Evolutionary conservation across 2,113 vertebrate genomes (phyloP), one percentile per base, ranked within the genome.

Genomic region (Scatophagus argus): DNA sequence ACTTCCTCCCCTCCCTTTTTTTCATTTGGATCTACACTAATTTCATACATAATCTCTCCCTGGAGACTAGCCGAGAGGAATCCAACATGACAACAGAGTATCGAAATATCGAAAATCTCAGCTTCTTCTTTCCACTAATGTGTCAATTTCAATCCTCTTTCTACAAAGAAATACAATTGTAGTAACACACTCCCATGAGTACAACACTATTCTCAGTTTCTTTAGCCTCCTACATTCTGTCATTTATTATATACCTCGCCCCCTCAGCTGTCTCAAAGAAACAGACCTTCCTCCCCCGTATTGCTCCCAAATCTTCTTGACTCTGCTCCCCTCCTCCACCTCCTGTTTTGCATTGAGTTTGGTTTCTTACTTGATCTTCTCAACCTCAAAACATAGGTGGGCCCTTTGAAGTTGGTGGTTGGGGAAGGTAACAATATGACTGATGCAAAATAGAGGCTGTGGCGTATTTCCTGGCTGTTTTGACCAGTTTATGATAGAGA

Each of bases 211-310:
- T 83, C 60, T 46, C 14, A 11, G 60, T 44, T 21, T 41, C 62
- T 44, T 27, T 3, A 9, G 29, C 79, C 55, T 16, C 46, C 31
- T 41, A 29, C 75, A 19, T 10, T 38, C 31, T 55, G 73, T 71
- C 66, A 72, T 62, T 69, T 80, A 73, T 58, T 56, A 36, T 83
- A 70, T 65, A 67, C 44, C 25, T 85, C 72, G 46, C 76, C 83
- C 86, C 80, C 73, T 85, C 59, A 74, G 63, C 47, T 39, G 66
- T 83, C 79, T 82, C 77, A 31, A 60, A 77, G 79, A 68, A 73
- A 63, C 31, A 44, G 65, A 59, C 71, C 79, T 64, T 75, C 69
- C 67, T 81, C 63, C 73, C 38, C 43, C 52, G 7, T 51, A 27
- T 49, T 68, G 49, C 58, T 80, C 72, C 67, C 25, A 80, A 46